Percentiles rank a stretch among this genome's conserved stretches.
Evolutionary conservation across 1,140 invertebrate genomes (phyloP).

Genomic region (Trichomalopsis sarcophagae): DNA sequence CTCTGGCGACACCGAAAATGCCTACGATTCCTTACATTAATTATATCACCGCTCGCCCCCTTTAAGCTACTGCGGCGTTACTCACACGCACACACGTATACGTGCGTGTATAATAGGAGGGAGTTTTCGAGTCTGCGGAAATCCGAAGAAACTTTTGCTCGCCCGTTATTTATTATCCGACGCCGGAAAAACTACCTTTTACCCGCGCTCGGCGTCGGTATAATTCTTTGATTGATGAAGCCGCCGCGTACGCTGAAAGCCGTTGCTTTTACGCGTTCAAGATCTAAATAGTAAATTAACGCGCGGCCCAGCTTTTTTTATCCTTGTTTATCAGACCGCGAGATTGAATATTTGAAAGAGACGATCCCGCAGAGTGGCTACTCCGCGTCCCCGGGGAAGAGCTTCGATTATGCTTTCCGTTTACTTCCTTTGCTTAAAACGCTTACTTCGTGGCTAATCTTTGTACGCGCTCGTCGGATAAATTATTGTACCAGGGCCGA

Average conservation of each 20-base stretch:
- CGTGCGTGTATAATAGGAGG: background rate
- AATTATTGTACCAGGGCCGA: background rate
- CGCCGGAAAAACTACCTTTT: constrained; percentile 42
- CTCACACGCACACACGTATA: background rate
- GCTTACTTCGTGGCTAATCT: no score
- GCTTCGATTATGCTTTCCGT: background rate
- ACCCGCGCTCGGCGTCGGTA: constrained; percentile 4
- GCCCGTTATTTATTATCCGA: constrained; percentile 46
- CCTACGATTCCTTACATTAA: constrained; percentile 63
- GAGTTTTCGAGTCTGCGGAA: background rate
- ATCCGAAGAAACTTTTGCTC: constrained; percentile 41
- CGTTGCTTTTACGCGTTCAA: constrained; percentile 17
- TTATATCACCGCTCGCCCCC: constrained; percentile 60
- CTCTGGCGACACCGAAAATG: constrained; percentile 45
- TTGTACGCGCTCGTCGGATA: background rate
- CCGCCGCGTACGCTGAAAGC: background rate
- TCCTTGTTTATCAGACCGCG: no score
- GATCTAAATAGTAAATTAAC: constrained; percentile 35
- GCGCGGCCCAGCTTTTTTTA: background rate
- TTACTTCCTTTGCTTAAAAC: no score
- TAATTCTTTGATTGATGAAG: constrained; percentile 51
- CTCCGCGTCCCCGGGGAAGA: background rate
- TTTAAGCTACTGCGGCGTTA: constrained; percentile 41
- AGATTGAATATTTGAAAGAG: constrained; percentile 7
- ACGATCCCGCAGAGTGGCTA: background rate